Percentiles rank a stretch among this genome's conserved stretches.
phyloP scores from a whole-genome alignment of 2,888 invertebrate species.

The Sphaeridia pumilis region DNA sequence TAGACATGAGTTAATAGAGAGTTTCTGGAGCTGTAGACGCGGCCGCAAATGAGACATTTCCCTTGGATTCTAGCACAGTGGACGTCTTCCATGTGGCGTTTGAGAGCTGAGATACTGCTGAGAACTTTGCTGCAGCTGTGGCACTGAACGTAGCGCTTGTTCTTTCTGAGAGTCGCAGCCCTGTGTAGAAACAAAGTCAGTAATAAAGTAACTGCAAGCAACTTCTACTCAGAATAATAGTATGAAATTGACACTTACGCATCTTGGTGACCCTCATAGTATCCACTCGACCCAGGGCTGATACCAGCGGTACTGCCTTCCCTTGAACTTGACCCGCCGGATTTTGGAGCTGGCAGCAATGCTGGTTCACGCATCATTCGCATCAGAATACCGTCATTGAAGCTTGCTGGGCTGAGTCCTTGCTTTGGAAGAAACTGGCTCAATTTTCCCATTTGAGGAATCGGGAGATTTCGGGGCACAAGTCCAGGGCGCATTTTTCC shows the following conservation, averaged over 20 bases:
- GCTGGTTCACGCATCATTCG: conserved; percentile 35
- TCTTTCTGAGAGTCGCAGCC: no score
- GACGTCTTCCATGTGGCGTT: conserved; percentile 36
- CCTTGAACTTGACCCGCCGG: conserved; percentile 1
- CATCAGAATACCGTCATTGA: conserved; percentile 32
- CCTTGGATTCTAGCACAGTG: conserved; percentile 35
- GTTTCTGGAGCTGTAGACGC: conserved; percentile 86
- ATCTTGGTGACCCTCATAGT: conserved; percentile 32
- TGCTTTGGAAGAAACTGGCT: conserved; percentile 27
- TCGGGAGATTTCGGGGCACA: background rate
- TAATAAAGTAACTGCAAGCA: no score
- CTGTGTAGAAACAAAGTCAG: no score
- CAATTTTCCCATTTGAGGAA: conserved; percentile 19
- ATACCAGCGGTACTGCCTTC: conserved; percentile 3
- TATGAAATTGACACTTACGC: no score
- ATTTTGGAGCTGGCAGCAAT: conserved; percentile 17
- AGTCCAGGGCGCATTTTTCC: background rate
- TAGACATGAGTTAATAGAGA: conserved; percentile 93
- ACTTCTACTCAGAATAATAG: no score
- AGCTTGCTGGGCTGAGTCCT: conserved; percentile 9
- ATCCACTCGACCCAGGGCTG: conserved; percentile 17
- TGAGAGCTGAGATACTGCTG: conserved; percentile 36
- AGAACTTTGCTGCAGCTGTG: conserved; percentile 36
- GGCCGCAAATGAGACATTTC: conserved; percentile 77
- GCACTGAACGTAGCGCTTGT: conserved; percentile 35